Evolutionary conservation across 2,113 vertebrate species (phyloP).

Genomic region (Pygoscelis antarcticus): DNA sequence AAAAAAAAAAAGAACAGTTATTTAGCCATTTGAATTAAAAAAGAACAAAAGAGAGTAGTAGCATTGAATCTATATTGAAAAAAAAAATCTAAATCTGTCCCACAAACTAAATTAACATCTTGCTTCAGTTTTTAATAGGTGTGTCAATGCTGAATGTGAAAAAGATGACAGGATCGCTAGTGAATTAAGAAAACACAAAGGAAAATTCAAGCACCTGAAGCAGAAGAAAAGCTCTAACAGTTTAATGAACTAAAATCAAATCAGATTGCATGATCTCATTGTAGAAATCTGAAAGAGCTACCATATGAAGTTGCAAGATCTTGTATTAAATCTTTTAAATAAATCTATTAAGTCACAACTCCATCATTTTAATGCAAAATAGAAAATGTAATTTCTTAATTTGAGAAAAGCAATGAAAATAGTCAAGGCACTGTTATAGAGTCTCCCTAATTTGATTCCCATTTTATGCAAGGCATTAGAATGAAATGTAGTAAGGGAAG

Average conservation of each 20-base stretch:
- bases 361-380: neutral
- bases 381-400: neutral
- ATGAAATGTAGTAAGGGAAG: neutral
- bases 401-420: neutral
- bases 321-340: neutral
- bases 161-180: neutral
- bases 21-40: neutral
- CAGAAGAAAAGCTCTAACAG: neutral
- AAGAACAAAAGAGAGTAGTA: neutral
- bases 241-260: neutral
- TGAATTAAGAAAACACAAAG: neutral
- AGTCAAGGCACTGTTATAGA: neutral
- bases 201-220: neutral
- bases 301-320: neutral
- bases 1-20: rapidly evolving
- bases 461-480: neutral
- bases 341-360: neutral
- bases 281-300: neutral
- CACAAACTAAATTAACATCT: neutral
- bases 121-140: neutral
- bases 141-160: neutral
- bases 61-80: neutral
- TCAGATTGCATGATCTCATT: neutral
- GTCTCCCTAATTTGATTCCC: neutral
- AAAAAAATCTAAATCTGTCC: neutral